Evolutionary conservation across 2,797 vertebrate species (phyloP), one percentile per base, ranked within the genome.

Genomic region (Sardinella longiceps): DNA sequence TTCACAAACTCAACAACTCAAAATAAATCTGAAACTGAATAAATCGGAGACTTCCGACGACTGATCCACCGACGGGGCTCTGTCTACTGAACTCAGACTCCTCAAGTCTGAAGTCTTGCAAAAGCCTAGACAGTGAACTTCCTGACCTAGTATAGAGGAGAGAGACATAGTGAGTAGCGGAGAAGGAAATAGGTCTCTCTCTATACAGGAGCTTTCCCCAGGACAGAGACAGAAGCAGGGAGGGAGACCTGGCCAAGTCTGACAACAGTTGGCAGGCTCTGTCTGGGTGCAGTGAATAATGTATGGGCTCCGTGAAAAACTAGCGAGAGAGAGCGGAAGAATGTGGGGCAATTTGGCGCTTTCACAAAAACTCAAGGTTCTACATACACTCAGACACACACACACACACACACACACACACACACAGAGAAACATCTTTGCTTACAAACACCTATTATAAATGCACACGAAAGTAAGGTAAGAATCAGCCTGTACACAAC

Each of bases 301-400:
- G 84, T 82, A 90, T 89, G 83, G 85, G 25, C 23, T 23, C 3
- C 28, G 86, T 89, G 91, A 88, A 88, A 88, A 82, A 84, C 46
- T 85, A 86, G 88, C 88, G 86, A 87, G 89, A 87, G 30, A 20
- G 87, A 89, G 88, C 88, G 88, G 89, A 89, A 90, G 92, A 94
- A 94, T 94, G 92, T 94, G 91, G 93, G 92, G 88, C 93, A 94
- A 58, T 50, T 83, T 88, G 87, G 86, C 85, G 88, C 91, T 87
- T 81, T 81, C n/a, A 18, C 15, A 53, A 88, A 85, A 88, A 85
- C 74, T 87, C 80, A 82, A 86, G 85, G 89, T 91, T 84, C 85
- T 60, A 90, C 85, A 90, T 83, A 87, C 82, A 80, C 80, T 18
- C 25, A 56, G n/a, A 37, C 14, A 14, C 39, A 33, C 30, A 63